Conservation (phyloP, 2,888 invertebrate genomes). For the Epistrophe grossulariae region DNA sequence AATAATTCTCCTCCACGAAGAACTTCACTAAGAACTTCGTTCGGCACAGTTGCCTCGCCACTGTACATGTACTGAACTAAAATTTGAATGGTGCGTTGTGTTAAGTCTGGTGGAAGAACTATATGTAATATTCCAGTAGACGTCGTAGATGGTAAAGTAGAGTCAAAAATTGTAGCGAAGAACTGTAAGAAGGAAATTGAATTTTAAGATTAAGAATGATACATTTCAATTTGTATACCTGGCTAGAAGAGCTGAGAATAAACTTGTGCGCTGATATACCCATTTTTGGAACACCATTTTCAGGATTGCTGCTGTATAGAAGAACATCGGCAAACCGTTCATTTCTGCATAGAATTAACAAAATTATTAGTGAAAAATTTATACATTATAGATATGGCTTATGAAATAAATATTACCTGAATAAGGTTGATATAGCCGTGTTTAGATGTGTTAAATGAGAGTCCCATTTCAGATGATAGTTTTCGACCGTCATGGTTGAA, state of each 20-base stretch:
- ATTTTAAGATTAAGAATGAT: not conserved
- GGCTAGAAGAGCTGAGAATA: constrained; percentile 92
- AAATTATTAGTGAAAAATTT: too few species aligned
- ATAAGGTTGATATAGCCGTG: constrained; percentile 91
- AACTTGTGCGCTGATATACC: constrained; percentile 94
- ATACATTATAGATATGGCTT: not conserved
- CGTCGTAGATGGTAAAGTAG: constrained; percentile 80
- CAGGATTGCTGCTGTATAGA: constrained; percentile 86
- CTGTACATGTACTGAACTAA: constrained; percentile 94
- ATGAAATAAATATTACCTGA: constrained; percentile 80
- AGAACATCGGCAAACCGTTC: constrained; percentile 93
- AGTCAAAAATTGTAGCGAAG: constrained; percentile 83
- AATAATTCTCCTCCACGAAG: constrained; percentile 92
- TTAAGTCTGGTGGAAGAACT: constrained; percentile 92
- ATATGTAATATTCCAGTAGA: constrained; percentile 86
- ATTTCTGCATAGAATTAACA: constrained; percentile 87
- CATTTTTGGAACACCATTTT: constrained; percentile 87
- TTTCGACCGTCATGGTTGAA: constrained; percentile 86
- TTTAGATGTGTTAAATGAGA: constrained; percentile 93
- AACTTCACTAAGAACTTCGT: constrained; percentile 92
- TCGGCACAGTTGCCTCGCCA: constrained; percentile 91
- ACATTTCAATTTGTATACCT: constrained; percentile 78
- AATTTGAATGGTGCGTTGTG: constrained; percentile 91
- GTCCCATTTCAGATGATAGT: constrained; percentile 95
- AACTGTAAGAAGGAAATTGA: constrained; percentile 77